These are phyloP conservation scores for Rostratula benghalensis DNA, from an alignment of 2,113 vertebrate species.

Conservation along the genomic window DNA sequence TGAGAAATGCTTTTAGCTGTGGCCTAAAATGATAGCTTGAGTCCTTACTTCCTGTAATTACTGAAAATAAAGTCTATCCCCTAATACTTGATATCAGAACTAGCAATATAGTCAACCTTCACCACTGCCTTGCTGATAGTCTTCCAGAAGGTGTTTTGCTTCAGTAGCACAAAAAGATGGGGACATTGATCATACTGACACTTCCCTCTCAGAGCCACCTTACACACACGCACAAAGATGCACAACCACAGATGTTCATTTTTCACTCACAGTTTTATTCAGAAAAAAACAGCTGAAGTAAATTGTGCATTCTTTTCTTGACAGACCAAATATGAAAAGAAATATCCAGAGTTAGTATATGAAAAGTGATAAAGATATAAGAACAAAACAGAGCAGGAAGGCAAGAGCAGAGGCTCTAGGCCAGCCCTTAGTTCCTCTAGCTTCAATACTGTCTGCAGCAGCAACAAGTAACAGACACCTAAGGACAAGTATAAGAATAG, in stretches of 20 bases:
- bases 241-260: neutral
- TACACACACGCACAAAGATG: neutral
- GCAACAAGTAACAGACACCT: neutral
- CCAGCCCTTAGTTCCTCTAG: neutral
- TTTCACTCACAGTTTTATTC: neutral
- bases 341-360: neutral
- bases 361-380: neutral
- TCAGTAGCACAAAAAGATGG: fast-evolving
- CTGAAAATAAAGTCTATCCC: neutral
- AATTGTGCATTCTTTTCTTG: neutral
- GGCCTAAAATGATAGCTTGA: neutral
- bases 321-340: neutral
- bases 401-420: neutral
- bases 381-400: neutral
- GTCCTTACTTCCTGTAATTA: neutral
- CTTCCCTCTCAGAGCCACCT: neutral
- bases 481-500: neutral
- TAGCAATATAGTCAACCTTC: neutral
- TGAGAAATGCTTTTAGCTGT: neutral
- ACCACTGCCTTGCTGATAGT: neutral
- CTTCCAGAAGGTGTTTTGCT: neutral
- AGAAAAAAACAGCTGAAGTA: neutral
- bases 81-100: neutral
- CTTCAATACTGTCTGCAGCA: neutral
- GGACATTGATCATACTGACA: neutral